Evolutionary conservation across 2,797 vertebrate genomes (phyloP).

Genomic region (Phaenicophaeus curvirostris): DNA sequence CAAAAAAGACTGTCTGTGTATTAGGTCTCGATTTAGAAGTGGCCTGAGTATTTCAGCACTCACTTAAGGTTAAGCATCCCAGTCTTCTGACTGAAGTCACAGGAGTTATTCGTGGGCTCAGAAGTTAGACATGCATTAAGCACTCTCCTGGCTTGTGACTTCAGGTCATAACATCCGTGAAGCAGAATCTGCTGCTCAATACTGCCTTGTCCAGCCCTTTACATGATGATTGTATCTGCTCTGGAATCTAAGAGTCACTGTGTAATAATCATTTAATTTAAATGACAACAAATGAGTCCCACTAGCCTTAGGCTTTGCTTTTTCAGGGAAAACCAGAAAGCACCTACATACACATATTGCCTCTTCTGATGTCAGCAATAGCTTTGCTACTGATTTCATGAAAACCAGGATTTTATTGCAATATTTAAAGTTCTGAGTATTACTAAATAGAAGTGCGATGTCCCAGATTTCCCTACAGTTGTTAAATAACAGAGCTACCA

Average conservation of each 20-base stretch:
- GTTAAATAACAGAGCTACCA: neutral
- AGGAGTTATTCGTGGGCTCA: neutral
- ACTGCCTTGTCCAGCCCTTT: neutral
- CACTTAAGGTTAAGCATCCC: neutral
- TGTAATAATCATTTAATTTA: neutral
- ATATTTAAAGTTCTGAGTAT: neutral
- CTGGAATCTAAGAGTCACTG: neutral
- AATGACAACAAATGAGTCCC: neutral
- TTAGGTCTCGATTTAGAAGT: neutral
- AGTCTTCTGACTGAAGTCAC: neutral
- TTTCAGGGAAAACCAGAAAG: neutral
- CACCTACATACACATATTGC: rapidly evolving
- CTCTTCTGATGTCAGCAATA: neutral
- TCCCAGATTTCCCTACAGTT: neutral
- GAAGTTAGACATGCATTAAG: neutral
- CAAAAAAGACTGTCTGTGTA: neutral
- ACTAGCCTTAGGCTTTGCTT: neutral
- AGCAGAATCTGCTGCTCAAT: neutral
- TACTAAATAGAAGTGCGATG: neutral
- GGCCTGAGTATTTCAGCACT: neutral
- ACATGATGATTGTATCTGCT: neutral
- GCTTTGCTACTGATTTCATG: neutral
- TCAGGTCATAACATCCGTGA: neutral
- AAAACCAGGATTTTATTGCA: neutral
- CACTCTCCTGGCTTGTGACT: neutral